A percentile compares a stretch with the other conserved stretches of the same genome.
Evolutionary conservation across 2,888 invertebrate species (phyloP).

Genomic region (Bibio marci): DNA sequence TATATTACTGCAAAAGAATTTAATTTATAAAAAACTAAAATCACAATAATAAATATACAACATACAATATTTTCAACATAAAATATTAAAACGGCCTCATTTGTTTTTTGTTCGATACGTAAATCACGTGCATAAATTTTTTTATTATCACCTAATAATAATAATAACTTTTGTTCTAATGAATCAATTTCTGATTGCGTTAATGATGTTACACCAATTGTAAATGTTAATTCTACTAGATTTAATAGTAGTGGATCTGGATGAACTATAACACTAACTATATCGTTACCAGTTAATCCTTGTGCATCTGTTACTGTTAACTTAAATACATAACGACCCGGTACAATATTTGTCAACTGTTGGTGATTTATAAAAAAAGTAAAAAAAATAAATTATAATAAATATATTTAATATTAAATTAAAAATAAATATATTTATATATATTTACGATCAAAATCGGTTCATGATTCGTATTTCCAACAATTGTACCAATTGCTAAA

Average conservation of each 20-base stretch:
- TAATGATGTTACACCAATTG: conserved; percentile 50
- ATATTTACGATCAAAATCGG: conserved; percentile 52
- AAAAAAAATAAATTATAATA: conserved; percentile 3
- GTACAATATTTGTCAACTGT: conserved; percentile 64
- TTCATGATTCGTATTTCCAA: conserved; percentile 56
- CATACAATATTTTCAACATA: conserved; percentile 42
- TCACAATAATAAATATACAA: too few species aligned
- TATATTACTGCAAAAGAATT: conserved; percentile 3
- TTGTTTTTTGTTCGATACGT: conserved; percentile 39
- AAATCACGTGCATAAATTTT: conserved; percentile 41
- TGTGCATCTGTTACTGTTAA: conserved; percentile 83
- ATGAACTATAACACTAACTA: conserved; percentile 69
- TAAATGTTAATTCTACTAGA: conserved; percentile 66
- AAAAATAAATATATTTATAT: too few species aligned
- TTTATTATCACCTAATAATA: conserved; percentile 58
- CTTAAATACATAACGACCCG: conserved; percentile 76
- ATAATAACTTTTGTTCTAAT: conserved; percentile 60
- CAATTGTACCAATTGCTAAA: conserved; percentile 68
- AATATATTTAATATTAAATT: neutral
- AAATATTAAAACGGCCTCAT: conserved; percentile 48
- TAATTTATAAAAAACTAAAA: conserved; percentile 19
- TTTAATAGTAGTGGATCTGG: conserved; percentile 55
- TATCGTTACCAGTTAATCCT: conserved; percentile 65
- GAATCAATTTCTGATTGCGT: conserved; percentile 45
- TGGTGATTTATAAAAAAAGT: conserved; percentile 22